Evolutionary conservation across 2,113 vertebrate genomes (phyloP).

Genomic region (Chaetops frenatus): DNA sequence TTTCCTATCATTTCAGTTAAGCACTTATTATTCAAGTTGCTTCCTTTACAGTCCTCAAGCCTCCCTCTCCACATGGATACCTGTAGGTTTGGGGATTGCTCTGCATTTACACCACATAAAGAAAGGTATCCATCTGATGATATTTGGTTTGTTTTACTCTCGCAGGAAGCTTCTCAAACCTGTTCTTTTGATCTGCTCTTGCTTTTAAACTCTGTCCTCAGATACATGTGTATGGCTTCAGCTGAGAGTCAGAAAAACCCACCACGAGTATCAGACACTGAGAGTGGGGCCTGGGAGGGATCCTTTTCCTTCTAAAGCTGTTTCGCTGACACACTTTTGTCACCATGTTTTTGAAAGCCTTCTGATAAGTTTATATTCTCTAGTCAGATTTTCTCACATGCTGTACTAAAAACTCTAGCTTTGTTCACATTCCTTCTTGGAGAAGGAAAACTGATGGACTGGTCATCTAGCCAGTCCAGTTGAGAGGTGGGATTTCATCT

Average conservation of each 20-base stretch:
- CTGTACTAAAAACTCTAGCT: too few relatives aligned
- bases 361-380: too few relatives aligned
- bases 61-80: neutral
- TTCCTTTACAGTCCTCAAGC: neutral
- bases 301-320: neutral
- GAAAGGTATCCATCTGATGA: neutral
- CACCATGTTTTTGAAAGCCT: too few relatives aligned
- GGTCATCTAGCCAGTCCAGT: too few relatives aligned
- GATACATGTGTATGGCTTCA: neutral
- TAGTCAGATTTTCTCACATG: too few relatives aligned
- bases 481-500: too few relatives aligned
- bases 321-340: neutral
- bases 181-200: neutral
- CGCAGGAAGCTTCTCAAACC: neutral
- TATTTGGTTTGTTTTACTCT: neutral
- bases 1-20: neutral
- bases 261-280: neutral
- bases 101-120: neutral
- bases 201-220: neutral
- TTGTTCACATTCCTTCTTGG: too few relatives aligned
- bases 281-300: neutral
- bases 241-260: neutral
- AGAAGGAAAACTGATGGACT: too few relatives aligned
- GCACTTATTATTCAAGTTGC: neutral
- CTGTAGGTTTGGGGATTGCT: neutral